Conservation (phyloP, 2,888 invertebrate species). For the Zelleria hepariella region DNA sequence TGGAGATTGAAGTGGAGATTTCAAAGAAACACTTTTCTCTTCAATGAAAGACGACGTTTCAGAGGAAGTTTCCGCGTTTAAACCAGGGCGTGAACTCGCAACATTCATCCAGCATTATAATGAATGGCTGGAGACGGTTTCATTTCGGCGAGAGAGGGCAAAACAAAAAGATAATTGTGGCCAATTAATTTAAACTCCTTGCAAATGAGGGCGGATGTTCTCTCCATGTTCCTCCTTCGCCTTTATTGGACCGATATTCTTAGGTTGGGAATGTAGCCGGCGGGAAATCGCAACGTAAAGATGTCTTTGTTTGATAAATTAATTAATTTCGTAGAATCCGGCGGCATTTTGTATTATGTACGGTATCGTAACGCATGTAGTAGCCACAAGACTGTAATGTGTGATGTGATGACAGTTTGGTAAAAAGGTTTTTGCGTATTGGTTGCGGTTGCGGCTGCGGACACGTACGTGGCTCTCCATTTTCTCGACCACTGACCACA, state of each 20-base stretch:
- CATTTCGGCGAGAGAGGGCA: conserved; percentile 29
- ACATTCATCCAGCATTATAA: conserved; percentile 38
- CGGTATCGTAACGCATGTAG: no score
- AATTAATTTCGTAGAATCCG: neutral
- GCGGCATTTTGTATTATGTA: no score
- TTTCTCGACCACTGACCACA: no score
- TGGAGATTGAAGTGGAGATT: no score
- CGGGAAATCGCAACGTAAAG: neutral
- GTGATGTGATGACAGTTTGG: no score
- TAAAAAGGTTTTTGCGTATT: no score
- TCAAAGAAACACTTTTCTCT: neutral
- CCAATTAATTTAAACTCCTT: conserved; percentile 63
- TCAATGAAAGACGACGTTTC: neutral
- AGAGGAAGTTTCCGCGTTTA: conserved; percentile 10
- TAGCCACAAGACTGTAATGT: no score
- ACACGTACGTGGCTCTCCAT: no score
- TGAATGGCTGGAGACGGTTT: conserved; percentile 48
- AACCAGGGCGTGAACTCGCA: conserved; percentile 31
- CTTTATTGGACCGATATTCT: conserved; percentile 35
- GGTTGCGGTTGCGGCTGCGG: no score
- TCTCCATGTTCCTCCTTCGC: conserved; percentile 29
- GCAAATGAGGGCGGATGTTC: conserved; percentile 45
- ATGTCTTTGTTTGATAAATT: neutral
- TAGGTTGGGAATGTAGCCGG: conserved; percentile 30
- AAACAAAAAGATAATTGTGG: conserved; percentile 65